Evolutionary conservation across 2,888 invertebrate species (phyloP).

Genomic region (Maniola hyperantus): DNA sequence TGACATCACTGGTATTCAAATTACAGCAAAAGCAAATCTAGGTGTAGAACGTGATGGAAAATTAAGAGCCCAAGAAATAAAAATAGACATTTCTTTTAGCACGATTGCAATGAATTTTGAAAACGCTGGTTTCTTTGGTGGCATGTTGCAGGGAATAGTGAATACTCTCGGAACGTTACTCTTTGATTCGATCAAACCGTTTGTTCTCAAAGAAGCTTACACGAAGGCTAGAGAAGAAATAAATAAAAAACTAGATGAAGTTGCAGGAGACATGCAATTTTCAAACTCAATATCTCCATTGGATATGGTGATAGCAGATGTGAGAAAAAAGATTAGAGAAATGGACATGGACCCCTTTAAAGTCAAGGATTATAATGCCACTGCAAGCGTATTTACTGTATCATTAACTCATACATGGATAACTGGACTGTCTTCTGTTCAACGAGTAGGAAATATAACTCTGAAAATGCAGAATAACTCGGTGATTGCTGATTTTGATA

Average conservation of each 20-base stretch:
- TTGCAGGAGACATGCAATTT: constrained; percentile 87
- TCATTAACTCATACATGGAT: constrained; percentile 89
- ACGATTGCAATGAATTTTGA: constrained; percentile 91
- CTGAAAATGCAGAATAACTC: constrained; percentile 88
- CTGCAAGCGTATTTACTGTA: constrained; percentile 86
- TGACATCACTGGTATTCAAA: constrained; percentile 86
- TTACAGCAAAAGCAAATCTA: constrained; percentile 86
- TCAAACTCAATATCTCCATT: constrained; percentile 93
- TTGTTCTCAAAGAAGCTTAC: constrained; percentile 90
- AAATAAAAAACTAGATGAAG: constrained; percentile 87
- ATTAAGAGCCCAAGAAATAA: constrained; percentile 89
- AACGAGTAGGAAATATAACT: constrained; percentile 90
- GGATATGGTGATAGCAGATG: constrained; percentile 91
- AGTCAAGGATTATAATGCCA: constrained; percentile 88
- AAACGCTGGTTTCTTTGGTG: constrained; percentile 90
- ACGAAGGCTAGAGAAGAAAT: constrained; percentile 88
- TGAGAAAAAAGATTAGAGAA: constrained; percentile 85
- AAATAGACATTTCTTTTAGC: constrained; percentile 89
- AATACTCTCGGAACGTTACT: constrained; percentile 92
- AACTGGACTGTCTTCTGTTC: constrained; percentile 90
- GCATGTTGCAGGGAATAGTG: constrained; percentile 87
- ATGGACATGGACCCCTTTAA: constrained; percentile 89
- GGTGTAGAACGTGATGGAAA: constrained; percentile 89
- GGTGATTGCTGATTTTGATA: constrained; percentile 85
- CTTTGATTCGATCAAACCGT: constrained; percentile 94